Evolutionary conservation across 2,888 invertebrate genomes (phyloP).

Genomic region (Rotaria magnacalcarata): DNA sequence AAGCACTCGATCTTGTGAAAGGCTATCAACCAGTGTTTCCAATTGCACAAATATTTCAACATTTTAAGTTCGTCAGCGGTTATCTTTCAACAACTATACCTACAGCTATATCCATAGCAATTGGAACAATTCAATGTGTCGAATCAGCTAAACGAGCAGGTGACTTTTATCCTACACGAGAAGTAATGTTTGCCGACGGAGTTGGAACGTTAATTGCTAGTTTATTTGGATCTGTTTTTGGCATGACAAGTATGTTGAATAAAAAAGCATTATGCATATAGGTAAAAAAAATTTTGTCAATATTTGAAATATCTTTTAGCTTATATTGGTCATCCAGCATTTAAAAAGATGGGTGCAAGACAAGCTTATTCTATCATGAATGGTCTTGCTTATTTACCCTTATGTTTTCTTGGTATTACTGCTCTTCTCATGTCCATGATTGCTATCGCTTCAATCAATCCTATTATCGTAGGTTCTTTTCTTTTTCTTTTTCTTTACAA

Average conservation of each 20-base stretch:
- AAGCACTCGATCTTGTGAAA: neutral
- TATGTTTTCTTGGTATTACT: conserved; percentile 16
- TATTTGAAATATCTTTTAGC: neutral
- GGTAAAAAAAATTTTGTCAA: neutral
- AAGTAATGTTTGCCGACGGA: conserved; percentile 18
- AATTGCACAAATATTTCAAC: neutral
- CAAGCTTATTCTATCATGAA: neutral
- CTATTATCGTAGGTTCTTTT: neutral
- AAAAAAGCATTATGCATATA: neutral
- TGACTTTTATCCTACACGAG: conserved; percentile 33
- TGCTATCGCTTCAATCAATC: conserved; percentile 28
- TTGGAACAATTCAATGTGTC: conserved; percentile 30
- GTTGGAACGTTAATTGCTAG: neutral
- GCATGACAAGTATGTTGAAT: neutral
- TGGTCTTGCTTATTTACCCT: neutral
- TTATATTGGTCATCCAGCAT: conserved; percentile 32
- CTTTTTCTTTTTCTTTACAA: no score
- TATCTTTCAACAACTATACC: conserved; percentile 33
- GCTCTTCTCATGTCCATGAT: neutral
- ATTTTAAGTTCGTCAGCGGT: neutral
- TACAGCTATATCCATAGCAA: conserved; percentile 6
- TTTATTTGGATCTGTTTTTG: conserved; percentile 24
- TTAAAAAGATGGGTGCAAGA: conserved; percentile 32
- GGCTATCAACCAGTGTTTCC: neutral
- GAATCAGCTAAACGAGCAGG: conserved; percentile 6